Evolutionary conservation across 2,888 invertebrate genomes (phyloP), one percentile per base, ranked within the genome.

Genomic region (Lasioglossum zephyrum): DNA sequence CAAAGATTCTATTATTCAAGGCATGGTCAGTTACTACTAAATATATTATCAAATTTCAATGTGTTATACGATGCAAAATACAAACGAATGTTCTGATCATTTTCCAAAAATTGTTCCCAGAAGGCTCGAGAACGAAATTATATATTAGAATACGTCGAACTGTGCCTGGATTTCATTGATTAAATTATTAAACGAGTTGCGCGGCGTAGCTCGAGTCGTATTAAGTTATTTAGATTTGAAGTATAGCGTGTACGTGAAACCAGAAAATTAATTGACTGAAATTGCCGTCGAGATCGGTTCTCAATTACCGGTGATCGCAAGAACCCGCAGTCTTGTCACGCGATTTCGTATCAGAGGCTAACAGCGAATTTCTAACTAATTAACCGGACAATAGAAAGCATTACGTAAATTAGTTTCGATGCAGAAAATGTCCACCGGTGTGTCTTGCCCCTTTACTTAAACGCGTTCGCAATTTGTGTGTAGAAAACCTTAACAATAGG

Each of bases 271-370:
- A 36, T 66, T 18, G 36, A 31, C 36, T 66, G 4, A 66, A 31
- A 66, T 66, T 13, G 66, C 36, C 31, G 66, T 36, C 36, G 36
- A 8, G 36, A 84, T 77, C 39, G 73, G 53, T 57, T 36, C 5
- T 26, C 26, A 31, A 16, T 13, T 36, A 44, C 6, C 16, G 49
- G 16, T 57, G 39, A 47, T 26, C n/a, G 16, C 18, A 16, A n/a
- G 72, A 86, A 86, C 80, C 84, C 31, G 85, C 36, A 63, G 77
- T 77, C 60, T 77, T 60, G 26, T 13, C 78, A 36, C 22, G 13
- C 31, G 44, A 36, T 53, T 53, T 49, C n/a, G 36, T 53, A n/a
- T 69, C 70, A 44, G 41, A 18, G 11, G 6, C 36, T 74, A 47
- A 44, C 47, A 18, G 57, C 13, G 11, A 70, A 75, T 49, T 72